Conservation (phyloP, 2,888 invertebrate genomes). For the Amblyjoppa fuscipennis region DNA sequence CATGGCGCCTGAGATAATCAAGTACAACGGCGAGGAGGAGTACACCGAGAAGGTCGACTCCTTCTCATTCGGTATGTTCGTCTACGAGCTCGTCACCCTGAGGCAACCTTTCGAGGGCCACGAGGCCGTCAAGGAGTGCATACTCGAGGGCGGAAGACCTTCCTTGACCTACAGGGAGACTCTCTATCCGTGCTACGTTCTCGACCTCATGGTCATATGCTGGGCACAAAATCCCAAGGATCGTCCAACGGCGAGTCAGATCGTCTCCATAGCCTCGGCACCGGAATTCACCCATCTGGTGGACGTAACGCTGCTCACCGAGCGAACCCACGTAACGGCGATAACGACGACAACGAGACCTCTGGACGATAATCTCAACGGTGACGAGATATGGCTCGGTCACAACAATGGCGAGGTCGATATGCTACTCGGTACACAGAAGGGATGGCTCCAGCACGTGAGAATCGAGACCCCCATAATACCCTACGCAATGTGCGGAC, state of each 20-base stretch:
- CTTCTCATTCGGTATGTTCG: constrained; percentile 99
- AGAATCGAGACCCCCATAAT: constrained; percentile 86
- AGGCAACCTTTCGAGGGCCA: constrained; percentile 98
- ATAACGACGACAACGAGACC: constrained; percentile 82
- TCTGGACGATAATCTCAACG: constrained; percentile 79
- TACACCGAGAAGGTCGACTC: constrained; percentile 99
- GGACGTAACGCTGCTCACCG: constrained; percentile 91
- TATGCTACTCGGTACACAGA: constrained; percentile 87
- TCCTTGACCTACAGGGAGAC: constrained; percentile 94
- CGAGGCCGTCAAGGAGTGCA: constrained; percentile 98
- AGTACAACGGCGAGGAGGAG: constrained; percentile 99
- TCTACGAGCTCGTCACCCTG: constrained; percentile 97
- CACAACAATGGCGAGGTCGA: constrained; percentile 89
- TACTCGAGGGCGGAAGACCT: constrained; percentile 97
- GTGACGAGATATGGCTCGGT: constrained; percentile 91
- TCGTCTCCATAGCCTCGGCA: constrained; percentile 95
- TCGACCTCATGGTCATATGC: constrained; percentile 98
- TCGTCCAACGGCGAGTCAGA: constrained; percentile 97
- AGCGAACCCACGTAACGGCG: constrained; percentile 89
- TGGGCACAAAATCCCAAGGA: constrained; percentile 96
- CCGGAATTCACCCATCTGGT: constrained; percentile 97
- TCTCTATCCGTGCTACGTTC: constrained; percentile 93
- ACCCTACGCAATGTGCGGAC: constrained; percentile 91
- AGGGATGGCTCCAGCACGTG: constrained; percentile 88
- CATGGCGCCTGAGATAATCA: constrained; percentile 99